phyloP scores from a whole-genome alignment of 2,113 vertebrate genomes.

The cattle (Bos taurus) region DNA sequence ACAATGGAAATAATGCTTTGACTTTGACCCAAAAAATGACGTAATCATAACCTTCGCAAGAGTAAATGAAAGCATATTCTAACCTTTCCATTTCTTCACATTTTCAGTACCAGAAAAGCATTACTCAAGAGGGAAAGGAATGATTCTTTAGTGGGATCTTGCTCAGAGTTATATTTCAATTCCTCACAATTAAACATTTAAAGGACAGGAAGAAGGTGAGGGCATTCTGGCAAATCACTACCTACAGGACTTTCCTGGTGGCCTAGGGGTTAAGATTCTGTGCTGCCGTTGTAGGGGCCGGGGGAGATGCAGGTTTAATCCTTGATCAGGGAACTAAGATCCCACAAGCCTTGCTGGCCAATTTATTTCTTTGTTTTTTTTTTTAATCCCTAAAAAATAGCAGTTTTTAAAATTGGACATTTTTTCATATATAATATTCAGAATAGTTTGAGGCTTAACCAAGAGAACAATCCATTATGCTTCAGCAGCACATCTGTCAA shows the following conservation, averaged over 20 bases:
- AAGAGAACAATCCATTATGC: neutral
- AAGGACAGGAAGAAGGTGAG: neutral
- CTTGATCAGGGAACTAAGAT: neutral
- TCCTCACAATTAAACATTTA: neutral
- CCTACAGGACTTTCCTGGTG: neutral
- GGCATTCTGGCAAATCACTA: neutral
- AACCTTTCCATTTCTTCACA: conserved; percentile 44
- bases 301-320: neutral
- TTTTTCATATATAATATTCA: neutral
- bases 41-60: conserved; percentile 28
- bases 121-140: conserved; percentile 33
- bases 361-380: neutral
- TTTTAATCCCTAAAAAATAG: neutral
- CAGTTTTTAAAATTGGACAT: neutral
- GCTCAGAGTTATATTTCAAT: conserved; percentile 8
- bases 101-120: neutral
- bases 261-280: neutral
- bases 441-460: neutral
- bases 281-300: neutral
- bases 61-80: conserved; percentile 1
- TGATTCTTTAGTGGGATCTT: neutral
- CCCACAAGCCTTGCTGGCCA: neutral
- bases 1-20: neutral
- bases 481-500: neutral
- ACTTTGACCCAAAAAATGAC: neutral